Conservation (phyloP, 2,797 vertebrate genomes). For the Streptopelia turtur region DNA sequence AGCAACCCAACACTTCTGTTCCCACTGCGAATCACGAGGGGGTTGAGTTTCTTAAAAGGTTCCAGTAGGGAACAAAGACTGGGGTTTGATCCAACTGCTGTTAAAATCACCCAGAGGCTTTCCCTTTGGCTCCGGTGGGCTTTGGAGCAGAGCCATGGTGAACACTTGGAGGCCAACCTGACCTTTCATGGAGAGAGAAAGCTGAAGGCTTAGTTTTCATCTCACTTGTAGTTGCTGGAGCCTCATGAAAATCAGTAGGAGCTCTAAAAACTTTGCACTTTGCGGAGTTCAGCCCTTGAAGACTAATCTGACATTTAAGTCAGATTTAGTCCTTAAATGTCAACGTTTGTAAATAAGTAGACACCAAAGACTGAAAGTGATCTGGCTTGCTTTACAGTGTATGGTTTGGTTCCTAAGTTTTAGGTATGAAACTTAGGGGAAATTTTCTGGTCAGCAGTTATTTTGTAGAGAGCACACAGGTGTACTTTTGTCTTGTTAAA, state of each 20-base stretch:
- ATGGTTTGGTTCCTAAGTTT: constrained; percentile 11
- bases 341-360: constrained; percentile 32
- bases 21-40: not conserved
- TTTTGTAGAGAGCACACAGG: constrained; percentile 8
- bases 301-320: constrained; percentile 58
- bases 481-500: not conserved
- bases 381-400: not conserved
- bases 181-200: constrained; percentile 36
- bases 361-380: constrained; percentile 13
- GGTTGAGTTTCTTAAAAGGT: not conserved
- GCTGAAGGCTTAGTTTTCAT: constrained; percentile 16
- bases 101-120: not conserved
- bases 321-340: constrained; percentile 24
- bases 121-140: not conserved
- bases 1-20: not conserved
- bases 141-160: constrained; percentile 30
- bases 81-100: constrained; percentile 10
- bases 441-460: not conserved
- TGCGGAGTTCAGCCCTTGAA: not conserved
- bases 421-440: not conserved
- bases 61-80: constrained; percentile 8
- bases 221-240: constrained; percentile 23
- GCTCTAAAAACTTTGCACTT: constrained; percentile 41
- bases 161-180: constrained; percentile 35
- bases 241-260: constrained; percentile 46